Percentiles rank a stretch among this genome's conserved stretches.
These are phyloP conservation scores for Anolis sagrei DNA, from an alignment of 2,113 vertebrate species.

Conservation along the genomic window DNA sequence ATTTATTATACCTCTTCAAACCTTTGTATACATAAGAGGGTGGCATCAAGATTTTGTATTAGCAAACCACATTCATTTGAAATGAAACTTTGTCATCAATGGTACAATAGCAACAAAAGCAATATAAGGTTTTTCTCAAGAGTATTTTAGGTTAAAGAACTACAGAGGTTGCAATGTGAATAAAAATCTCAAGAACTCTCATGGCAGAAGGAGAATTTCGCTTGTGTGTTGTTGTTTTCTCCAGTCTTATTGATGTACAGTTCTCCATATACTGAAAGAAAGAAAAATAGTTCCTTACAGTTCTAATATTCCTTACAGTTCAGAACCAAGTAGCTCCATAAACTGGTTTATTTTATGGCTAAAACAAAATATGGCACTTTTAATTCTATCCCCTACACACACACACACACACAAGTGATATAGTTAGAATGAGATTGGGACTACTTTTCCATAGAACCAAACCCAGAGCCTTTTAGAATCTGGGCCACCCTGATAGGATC, in stretches of 20 bases:
- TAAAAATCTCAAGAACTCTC: too few relatives aligned
- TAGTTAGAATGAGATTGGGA: background rate
- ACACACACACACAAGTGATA: too few relatives aligned
- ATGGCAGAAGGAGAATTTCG: background rate
- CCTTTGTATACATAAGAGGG: background rate
- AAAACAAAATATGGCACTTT: too few relatives aligned
- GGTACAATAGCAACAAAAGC: background rate
- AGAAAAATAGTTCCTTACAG: too few relatives aligned
- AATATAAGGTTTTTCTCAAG: background rate
- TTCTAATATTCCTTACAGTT: too few relatives aligned
- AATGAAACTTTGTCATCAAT: background rate
- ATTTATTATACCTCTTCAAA: background rate
- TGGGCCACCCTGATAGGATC: background rate
- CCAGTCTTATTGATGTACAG: too few relatives aligned
- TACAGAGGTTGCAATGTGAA: too few relatives aligned
- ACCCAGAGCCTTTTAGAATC: background rate
- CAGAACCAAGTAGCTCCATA: too few relatives aligned
- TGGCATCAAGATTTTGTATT: background rate
- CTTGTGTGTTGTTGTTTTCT: background rate
- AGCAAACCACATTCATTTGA: background rate
- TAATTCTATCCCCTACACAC: background rate
- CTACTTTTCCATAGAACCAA: background rate
- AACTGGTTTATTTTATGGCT: too few relatives aligned
- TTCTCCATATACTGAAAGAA: too few relatives aligned
- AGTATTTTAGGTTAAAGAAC: background rate